Conservation (phyloP, 2,797 vertebrate genomes). For the Megalops cyprinoides region DNA sequence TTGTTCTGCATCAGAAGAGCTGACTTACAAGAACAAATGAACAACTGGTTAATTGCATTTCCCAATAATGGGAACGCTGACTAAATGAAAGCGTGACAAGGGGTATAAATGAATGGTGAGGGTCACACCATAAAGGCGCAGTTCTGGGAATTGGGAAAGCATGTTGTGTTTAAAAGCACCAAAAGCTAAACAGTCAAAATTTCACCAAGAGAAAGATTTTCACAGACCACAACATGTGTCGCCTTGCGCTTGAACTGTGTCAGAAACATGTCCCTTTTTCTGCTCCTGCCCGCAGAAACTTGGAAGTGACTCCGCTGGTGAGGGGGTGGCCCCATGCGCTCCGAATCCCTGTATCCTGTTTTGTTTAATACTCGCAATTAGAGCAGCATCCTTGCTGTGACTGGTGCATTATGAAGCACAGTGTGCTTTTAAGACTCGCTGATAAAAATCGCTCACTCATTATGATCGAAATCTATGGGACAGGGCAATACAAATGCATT, state of each 20-base stretch:
- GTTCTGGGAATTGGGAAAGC: neutral
- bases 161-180: neutral
- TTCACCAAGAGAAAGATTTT: neutral
- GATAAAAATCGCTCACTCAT: neutral
- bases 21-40: no score
- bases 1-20: no score
- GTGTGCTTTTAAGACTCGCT: neutral
- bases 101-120: no score
- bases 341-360: neutral
- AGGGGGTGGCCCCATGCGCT: neutral
- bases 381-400: slow-evolving; percentile 3
- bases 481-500: neutral
- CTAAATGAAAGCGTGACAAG: no score
- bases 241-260: neutral
- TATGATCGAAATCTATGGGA: neutral
- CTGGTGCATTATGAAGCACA: neutral
- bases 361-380: neutral
- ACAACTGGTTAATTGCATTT: no score
- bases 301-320: no score
- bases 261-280: neutral
- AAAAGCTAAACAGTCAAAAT: neutral
- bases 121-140: neutral
- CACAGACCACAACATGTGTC: neutral
- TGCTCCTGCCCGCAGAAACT: neutral
- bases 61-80: neutral